These are phyloP conservation scores for Scolopax rusticola DNA, from an alignment of 2,797 vertebrate species.

Conservation along the genomic window DNA sequence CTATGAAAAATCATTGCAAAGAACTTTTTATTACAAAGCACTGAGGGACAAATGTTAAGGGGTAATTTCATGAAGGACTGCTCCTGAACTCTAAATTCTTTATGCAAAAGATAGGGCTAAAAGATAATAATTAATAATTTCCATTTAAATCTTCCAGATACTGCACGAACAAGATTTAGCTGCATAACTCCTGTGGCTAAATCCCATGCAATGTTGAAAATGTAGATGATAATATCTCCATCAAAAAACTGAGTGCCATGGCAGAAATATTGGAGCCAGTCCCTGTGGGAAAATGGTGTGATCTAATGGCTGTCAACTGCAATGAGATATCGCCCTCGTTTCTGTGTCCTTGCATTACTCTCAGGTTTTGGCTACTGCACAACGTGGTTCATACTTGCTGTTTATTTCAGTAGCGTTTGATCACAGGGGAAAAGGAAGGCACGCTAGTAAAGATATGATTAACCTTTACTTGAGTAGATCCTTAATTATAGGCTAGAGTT, in stretches of 20 bases:
- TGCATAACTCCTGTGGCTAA: constrained; percentile 16
- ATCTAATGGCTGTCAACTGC: background rate
- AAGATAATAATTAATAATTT: constrained; percentile 28
- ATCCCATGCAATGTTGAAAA: background rate
- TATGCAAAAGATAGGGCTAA: constrained; percentile 7
- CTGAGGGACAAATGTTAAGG: background rate
- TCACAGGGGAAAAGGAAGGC: background rate
- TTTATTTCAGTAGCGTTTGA: background rate
- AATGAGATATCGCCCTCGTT: background rate
- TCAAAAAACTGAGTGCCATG: background rate
- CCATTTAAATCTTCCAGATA: constrained; percentile 3
- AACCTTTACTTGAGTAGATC: background rate
- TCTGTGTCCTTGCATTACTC: background rate
- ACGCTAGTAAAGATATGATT: background rate
- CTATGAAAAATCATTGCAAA: constrained; percentile 1
- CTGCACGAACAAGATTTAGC: background rate
- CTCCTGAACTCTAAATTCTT: constrained; percentile 7
- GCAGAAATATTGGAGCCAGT: constrained; percentile 14
- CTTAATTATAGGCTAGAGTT: background rate
- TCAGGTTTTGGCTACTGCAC: background rate
- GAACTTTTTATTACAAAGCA: constrained; percentile 11
- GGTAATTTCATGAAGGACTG: constrained; percentile 25
- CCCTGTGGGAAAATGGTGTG: background rate
- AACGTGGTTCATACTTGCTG: background rate
- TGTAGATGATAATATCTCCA: background rate